A percentile compares a stretch with the other conserved stretches of the same genome.
Conservation (phyloP, 2,888 invertebrate species). For the Electrophaes corylata region DNA sequence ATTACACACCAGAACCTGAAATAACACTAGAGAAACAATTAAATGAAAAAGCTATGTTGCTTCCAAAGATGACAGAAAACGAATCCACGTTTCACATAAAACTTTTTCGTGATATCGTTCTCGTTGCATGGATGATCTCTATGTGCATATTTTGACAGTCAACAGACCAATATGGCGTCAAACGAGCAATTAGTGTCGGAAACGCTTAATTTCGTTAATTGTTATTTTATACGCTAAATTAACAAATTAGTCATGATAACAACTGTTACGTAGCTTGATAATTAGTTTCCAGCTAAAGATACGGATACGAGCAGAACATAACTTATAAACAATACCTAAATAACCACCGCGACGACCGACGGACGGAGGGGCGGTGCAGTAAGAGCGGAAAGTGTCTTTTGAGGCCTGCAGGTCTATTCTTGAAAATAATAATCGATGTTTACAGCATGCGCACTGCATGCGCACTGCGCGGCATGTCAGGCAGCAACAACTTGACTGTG, state of each 20-base stretch:
- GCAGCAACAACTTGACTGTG: too few species aligned
- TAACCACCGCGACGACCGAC: background rate
- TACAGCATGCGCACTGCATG: too few species aligned
- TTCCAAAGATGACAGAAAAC: too few species aligned
- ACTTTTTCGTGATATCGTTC: background rate
- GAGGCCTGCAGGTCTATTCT: too few species aligned
- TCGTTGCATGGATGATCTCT: background rate
- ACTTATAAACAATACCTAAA: background rate
- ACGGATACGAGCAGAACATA: background rate
- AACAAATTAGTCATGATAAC: slow-evolving; percentile 22
- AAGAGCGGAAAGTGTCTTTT: too few species aligned
- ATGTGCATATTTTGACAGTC: background rate
- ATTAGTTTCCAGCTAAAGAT: background rate
- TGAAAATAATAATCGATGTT: too few species aligned
- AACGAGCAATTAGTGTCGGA: slow-evolving; percentile 20
- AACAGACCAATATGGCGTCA: slow-evolving; percentile 6
- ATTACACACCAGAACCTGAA: too few species aligned
- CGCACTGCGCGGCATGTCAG: too few species aligned
- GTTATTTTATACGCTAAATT: slow-evolving; percentile 28
- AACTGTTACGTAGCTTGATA: slow-evolving; percentile 1
- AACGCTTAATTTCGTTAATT: slow-evolving; percentile 26
- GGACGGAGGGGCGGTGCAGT: too few species aligned
- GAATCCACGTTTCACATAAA: too few species aligned
- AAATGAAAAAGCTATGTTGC: too few species aligned
- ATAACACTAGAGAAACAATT: too few species aligned